These are phyloP conservation scores for Ceratosolen fusciceps DNA, from an alignment of 1,140 invertebrate genomes.

Conservation along the genomic window DNA sequence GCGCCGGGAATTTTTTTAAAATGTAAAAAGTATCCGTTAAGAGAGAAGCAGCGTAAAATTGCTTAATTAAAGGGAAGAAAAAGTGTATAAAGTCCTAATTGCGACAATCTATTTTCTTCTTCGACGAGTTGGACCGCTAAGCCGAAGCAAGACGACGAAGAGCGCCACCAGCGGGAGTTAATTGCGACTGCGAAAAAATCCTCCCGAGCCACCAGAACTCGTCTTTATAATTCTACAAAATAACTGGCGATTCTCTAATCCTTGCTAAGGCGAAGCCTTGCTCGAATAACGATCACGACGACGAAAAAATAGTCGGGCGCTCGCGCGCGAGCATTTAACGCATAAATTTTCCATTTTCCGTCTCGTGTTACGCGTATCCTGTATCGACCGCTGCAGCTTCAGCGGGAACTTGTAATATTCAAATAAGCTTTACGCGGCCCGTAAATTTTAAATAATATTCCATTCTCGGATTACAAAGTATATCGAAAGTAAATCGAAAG, in stretches of 20 bases:
- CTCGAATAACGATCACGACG: background rate
- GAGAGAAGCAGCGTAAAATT: background rate
- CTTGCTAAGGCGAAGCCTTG: background rate
- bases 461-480: background rate
- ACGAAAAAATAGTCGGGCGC: background rate
- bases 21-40: background rate
- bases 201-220: slow-evolving; percentile 7
- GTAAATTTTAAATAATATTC: background rate
- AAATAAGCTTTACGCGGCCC: background rate
- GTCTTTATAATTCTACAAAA: background rate
- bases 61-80: slow-evolving; percentile 36
- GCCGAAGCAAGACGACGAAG: slow-evolving; percentile 3
- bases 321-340: background rate
- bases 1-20: background rate
- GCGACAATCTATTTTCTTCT: slow-evolving; percentile 34
- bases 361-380: too few relatives aligned
- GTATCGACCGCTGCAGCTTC: background rate
- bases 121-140: background rate
- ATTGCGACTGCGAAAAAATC: slow-evolving; percentile 34
- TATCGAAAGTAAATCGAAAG: background rate
- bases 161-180: background rate
- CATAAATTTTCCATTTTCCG: background rate
- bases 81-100: slow-evolving; percentile 25
- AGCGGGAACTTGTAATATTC: background rate
- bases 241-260: background rate